Evolutionary conservation across 1,140 invertebrate species (phyloP), one percentile per base, ranked within the genome.

Genomic region (Epicauta chinensis): DNA sequence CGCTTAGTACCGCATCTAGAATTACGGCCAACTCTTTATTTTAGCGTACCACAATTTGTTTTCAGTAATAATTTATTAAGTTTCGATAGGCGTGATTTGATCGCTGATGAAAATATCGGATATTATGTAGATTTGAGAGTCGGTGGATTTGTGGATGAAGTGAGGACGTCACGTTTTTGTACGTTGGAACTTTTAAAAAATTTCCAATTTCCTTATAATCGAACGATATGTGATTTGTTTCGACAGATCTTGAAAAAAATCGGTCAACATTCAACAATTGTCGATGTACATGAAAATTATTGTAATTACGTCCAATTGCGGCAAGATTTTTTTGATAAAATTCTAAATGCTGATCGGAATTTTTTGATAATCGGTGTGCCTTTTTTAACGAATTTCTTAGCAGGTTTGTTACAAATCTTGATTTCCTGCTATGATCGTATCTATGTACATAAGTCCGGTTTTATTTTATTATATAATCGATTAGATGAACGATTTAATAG

Each of bases 321-420:
- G 29, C 53, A 48, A 53, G 2, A 47, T 9, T 48, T 65, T 42
- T 59, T 65, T 35, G 14, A 50, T 15, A 29, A 34, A 47, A 31
- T 65, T 39, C 14, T 61, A 9, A 12, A 52, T n/a, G 13, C 16
- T 7, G 58, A 60, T 4, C 17, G 40, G 34, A 60, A 65, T 57
- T 34, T 66, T 16, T 29, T 68, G 3, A 47, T 66, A 15, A 15
- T 65, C 7, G 52, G 56, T 38, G 44, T 65, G 7, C 64, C 66
- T 5, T 58, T 68, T 32, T 17, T 64, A 9, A 68, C 66, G 6
- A 58, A 61, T 56, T 65, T 68, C 50, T 17, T 65, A 6, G 66
- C 60, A 23, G 58, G 60, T 6, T 43, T 68, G 16, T 50, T 64
- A 46, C 60, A 48, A 46, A 31, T 65, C 14, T 35, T 68, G 34